Evolutionary conservation across 2,113 vertebrate species (phyloP).

Genomic region (Bucco capensis): DNA sequence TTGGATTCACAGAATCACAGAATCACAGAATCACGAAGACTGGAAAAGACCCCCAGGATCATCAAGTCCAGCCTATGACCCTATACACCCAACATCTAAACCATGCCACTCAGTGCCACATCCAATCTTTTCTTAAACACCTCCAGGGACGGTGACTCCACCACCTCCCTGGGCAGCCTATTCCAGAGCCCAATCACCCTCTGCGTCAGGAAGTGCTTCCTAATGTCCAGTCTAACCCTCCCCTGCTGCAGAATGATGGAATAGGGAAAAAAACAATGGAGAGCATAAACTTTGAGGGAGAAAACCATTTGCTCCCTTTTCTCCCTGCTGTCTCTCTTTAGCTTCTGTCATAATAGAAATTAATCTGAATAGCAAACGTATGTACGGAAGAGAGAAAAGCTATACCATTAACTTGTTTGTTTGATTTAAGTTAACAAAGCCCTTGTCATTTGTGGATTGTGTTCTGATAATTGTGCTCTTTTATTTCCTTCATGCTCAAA

Average conservation of each 20-base stretch:
- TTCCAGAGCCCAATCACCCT: too few relatives aligned
- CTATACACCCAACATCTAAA: too few relatives aligned
- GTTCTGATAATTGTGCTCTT: slow-evolving; percentile 19
- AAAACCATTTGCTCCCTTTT: neutral
- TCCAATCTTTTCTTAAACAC: too few relatives aligned
- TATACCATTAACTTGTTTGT: neutral
- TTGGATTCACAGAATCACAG: neutral
- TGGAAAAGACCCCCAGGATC: too few relatives aligned
- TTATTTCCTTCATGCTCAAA: neutral
- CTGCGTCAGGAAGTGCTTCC: too few relatives aligned
- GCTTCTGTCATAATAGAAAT: neutral
- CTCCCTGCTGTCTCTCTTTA: neutral
- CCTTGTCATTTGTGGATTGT: slow-evolving; percentile 84
- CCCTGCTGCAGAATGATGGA: neutral
- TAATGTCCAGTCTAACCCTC: too few relatives aligned
- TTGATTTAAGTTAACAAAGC: slow-evolving; percentile 81
- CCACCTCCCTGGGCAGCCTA: too few relatives aligned
- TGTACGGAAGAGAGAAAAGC: neutral
- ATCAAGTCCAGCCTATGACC: too few relatives aligned
- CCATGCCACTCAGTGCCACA: too few relatives aligned
- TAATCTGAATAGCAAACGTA: neutral
- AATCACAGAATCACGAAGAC: too few relatives aligned
- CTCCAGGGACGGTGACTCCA: too few relatives aligned
- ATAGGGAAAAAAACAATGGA: neutral
- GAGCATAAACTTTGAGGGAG: neutral